Evolutionary conservation across 2,113 vertebrate genomes (phyloP).

Genomic region (Sapayoa aenigma): DNA sequence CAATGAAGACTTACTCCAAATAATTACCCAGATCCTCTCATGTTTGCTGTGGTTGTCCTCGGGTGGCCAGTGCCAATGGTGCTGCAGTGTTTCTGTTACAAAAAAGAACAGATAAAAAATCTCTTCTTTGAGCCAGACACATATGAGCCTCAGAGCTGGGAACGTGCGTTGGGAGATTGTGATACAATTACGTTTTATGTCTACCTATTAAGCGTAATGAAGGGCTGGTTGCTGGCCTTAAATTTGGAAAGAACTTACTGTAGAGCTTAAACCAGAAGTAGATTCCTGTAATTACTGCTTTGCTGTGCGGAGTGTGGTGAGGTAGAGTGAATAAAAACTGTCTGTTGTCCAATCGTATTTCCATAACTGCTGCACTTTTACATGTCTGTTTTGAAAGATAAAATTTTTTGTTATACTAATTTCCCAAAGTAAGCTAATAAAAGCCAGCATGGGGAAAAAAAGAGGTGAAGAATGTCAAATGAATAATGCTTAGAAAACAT

Average conservation of each 20-base stretch:
- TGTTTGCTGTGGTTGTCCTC: neutral
- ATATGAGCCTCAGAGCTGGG: slow-evolving; percentile 1
- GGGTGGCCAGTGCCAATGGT: neutral
- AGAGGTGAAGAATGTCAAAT: neutral
- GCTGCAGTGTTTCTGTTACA: neutral
- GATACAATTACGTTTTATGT: slow-evolving; percentile 64
- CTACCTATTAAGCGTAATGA: slow-evolving; percentile 65
- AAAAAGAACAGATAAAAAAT: neutral
- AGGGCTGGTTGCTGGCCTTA: slow-evolving; percentile 65
- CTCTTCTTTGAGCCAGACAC: slow-evolving; percentile 5
- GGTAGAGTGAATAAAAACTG: slow-evolving; percentile 41
- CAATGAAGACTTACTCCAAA: neutral
- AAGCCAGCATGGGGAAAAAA: neutral
- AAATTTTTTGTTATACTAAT: neutral
- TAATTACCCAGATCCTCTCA: neutral
- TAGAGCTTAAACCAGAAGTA: slow-evolving; percentile 62
- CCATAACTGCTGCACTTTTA: slow-evolving; percentile 12
- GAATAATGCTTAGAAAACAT: neutral
- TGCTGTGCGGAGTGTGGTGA: neutral
- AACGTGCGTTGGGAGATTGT: neutral
- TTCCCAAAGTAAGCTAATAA: slow-evolving; percentile 22
- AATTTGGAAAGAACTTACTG: slow-evolving; percentile 65
- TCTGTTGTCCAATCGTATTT: slow-evolving; percentile 42
- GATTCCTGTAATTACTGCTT: slow-evolving; percentile 60
- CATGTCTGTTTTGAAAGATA: slow-evolving; percentile 34